These are phyloP conservation scores for Rhinopomastus cyanomelas DNA, from an alignment of 2,113 vertebrate genomes.

Conservation along the genomic window DNA sequence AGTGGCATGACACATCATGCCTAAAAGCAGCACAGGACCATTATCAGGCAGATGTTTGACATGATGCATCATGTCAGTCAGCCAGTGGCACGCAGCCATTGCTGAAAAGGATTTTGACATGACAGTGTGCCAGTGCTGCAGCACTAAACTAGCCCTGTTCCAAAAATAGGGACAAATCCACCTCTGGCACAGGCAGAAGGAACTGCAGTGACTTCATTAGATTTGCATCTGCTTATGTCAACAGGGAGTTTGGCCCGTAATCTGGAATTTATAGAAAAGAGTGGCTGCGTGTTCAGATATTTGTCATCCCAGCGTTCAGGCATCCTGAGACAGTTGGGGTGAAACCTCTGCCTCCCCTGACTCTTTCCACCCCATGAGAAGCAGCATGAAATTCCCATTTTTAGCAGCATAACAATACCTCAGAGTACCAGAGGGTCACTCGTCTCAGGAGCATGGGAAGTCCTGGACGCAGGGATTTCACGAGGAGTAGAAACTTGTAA, in stretches of 20 bases:
- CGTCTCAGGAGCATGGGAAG: not conserved
- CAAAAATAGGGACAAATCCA: slow-evolving; percentile 63
- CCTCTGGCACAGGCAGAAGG: slow-evolving; percentile 42
- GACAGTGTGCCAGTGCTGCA: not conserved
- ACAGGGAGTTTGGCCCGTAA: not conserved
- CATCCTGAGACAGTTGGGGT: not conserved
- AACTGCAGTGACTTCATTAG: slow-evolving; percentile 60
- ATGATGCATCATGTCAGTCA: not conserved
- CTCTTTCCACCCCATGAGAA: not conserved
- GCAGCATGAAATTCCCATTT: not conserved
- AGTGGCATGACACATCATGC: not conserved
- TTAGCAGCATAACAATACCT: not conserved
- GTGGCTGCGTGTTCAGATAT: slow-evolving; percentile 4
- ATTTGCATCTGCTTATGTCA: slow-evolving; percentile 63
- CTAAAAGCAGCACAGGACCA: not conserved
- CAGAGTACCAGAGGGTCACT: not conserved
- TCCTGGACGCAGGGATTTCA: not conserved
- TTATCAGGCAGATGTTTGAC: slow-evolving; percentile 37
- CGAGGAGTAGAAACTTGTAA: not conserved
- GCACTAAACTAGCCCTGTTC: not conserved
- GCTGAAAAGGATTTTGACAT: slow-evolving; percentile 6
- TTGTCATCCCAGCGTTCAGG: not conserved
- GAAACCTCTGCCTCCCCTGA: not conserved
- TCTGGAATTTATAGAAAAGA: slow-evolving; percentile 20
- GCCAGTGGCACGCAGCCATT: not conserved